Percentiles rank a stretch among this genome's conserved stretches.
Conservation (phyloP, 2,113 vertebrate species). For the Microtus ochrogaster region DNA sequence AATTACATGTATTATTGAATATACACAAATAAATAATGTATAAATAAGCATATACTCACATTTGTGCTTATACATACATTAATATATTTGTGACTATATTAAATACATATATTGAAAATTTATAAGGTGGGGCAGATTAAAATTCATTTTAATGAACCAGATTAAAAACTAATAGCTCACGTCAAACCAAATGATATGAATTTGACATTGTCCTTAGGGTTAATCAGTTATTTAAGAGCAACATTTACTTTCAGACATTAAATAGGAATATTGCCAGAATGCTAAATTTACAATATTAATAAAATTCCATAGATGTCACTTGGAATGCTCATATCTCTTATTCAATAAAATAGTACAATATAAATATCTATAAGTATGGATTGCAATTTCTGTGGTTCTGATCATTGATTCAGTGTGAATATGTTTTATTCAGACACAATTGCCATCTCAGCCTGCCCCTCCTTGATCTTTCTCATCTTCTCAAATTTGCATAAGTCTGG, state of each 20-base stretch:
- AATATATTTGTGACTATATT: not conserved
- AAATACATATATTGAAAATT: not conserved
- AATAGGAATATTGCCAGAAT: not conserved
- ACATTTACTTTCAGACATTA: not conserved
- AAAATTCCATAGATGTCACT: not conserved
- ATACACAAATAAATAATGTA: not conserved
- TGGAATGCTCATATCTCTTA: not conserved
- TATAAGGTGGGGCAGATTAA: not conserved
- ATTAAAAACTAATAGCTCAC: slow-evolving; percentile 13
- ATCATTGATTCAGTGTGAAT: not conserved
- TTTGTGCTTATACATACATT: not conserved
- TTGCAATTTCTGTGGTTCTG: not conserved
- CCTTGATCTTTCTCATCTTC: not conserved
- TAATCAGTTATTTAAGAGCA: slow-evolving; percentile 36
- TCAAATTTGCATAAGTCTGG: not conserved
- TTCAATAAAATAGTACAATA: not conserved
- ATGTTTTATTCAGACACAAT: not conserved
- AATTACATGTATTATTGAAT: not conserved
- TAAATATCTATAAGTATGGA: not conserved
- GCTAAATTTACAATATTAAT: slow-evolving; percentile 21
- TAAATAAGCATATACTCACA: not conserved
- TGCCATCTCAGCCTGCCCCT: not conserved
- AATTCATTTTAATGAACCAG: slow-evolving; percentile 6
- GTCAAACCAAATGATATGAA: slow-evolving; percentile 11
- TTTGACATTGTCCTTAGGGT: not conserved